Base-by-base conservation (phyloP, 2,113 vertebrate genomes). In the Grallaria varia region DNA sequence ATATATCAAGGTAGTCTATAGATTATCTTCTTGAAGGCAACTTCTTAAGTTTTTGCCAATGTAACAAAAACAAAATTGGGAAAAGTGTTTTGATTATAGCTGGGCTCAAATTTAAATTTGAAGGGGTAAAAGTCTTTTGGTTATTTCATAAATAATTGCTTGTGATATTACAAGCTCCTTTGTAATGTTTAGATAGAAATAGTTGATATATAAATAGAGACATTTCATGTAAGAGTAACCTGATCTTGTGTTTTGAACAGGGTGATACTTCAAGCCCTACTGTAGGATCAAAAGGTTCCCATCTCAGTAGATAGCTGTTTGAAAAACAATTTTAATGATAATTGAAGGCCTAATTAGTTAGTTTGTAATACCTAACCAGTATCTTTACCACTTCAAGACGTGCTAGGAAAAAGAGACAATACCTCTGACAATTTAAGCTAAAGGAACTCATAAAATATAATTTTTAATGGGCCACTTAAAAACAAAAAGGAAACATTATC, bases 101-200 rank as follows among this genome's bases (percentile, higher is more conserved):
- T 45, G n/a, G 52, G 45, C 25, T 95, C 55, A 40, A 62, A 74
- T 92, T 92, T 80, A 63, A 35, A 73, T 86, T 74, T 80, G 88
- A 92, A 95, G 17, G 53, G 42, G 6, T 71, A 79, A 56, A 71
- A 59, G 42, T 10, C 31, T 84, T 94, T 93, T 92, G 89, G 86
- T 93, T 93, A 63, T 88, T 85, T 93, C 85, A 90, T 67, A 88
- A 92, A 83, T 93, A 94, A 93, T 39, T 93, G 59, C 55, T 66
- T 88, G 63, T 69, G 55, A 88, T 94, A 80, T 53, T 30, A 49
- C n/a, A 76, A 53, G 27, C 53, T 85, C 63, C 53, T 95, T 85
- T 93, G 82, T 92, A 82, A 73, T 53, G 39, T 85, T 86, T 69
- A 77, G 67, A 67, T 78, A 77, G 72, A 74, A 88, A 59, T 33